Evolutionary conservation across 2,888 invertebrate genomes (phyloP), one percentile per base, ranked within the genome.

Genomic region (Drosophila affinis): DNA sequence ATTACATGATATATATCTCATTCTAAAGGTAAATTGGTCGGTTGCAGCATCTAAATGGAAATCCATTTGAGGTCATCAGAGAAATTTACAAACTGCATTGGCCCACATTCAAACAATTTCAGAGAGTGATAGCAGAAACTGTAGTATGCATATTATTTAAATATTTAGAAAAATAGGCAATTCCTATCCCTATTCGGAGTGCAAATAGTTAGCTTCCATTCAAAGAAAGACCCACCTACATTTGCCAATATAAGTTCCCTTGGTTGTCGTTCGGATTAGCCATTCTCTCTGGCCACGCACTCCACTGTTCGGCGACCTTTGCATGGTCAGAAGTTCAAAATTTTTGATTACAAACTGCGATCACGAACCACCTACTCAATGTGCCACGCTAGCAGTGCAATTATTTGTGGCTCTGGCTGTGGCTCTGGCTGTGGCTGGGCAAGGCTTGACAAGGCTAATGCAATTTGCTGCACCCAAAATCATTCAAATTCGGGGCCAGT

Each of bases 381-480:
- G 72, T 62, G 18, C 18, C 18, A 24, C 48, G 34, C 48, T 44
- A 55, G 49, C 68, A 44, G 68, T 52, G 57, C 88, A 88, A 83
- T 83, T 83, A 86, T 72, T 74, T 77, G 83, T 73, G 75, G 77
- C 58, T 67, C 3, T 2, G 21, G 21, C 21, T 21, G 1, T 18
- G 18, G 18, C 18, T 18, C 18, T 74, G 73, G 77, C 58, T 67
- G 21, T 3, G 21, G 21, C 21, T 21, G 1, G 1, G 18, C 1
- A 18, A 18, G 18, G 62, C 71, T 70, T 77, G 72, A 72, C 82
- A 83, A 88, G 88, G 73, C 65, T 54, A 73, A 60, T 83, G 87
- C 87, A 83, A 88, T 88, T 83, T 77, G 77, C 87, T 83, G 82
- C 88, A 88, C 84, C 82, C 83, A 75, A 78, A 84, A 87, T 70